These are phyloP conservation scores for Vombatus ursinus DNA, from an alignment of 2,113 vertebrate genomes.

Conservation along the genomic window DNA sequence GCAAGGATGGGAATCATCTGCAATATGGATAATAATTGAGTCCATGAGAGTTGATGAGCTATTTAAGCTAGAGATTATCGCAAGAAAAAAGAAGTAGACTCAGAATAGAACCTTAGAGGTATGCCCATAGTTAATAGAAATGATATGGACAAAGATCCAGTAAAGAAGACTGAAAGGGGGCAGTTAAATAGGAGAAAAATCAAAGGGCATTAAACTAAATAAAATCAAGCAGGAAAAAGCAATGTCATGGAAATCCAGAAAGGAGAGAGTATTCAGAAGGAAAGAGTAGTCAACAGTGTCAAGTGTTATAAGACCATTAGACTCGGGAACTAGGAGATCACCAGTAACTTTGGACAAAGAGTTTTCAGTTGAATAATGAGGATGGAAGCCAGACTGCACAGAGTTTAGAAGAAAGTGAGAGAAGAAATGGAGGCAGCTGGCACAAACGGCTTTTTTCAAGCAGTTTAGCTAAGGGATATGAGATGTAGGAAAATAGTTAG, in stretches of 20 bases:
- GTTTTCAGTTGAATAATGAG: neutral
- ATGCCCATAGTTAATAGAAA: neutral
- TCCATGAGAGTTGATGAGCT: neutral
- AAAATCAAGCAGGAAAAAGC: neutral
- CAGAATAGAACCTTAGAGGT: neutral
- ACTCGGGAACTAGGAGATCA: neutral
- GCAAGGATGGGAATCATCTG: neutral
- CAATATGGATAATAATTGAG: neutral
- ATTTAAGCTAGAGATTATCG: neutral
- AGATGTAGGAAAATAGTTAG: neutral
- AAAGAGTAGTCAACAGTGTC: neutral
- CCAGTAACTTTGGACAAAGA: neutral
- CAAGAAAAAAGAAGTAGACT: neutral
- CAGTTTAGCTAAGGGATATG: neutral
- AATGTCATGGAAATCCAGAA: neutral
- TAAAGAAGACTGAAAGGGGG: neutral
- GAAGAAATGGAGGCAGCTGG: neutral
- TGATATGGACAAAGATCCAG: neutral
- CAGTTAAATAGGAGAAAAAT: neutral
- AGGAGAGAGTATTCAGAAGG: neutral
- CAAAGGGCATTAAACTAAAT: neutral
- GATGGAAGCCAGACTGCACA: neutral
- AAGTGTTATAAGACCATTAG: neutral
- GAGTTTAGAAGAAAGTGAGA: neutral
- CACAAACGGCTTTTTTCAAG: neutral